Evolutionary conservation across 2,888 invertebrate species (phyloP).

Genomic region (Galerucella pusilla): DNA sequence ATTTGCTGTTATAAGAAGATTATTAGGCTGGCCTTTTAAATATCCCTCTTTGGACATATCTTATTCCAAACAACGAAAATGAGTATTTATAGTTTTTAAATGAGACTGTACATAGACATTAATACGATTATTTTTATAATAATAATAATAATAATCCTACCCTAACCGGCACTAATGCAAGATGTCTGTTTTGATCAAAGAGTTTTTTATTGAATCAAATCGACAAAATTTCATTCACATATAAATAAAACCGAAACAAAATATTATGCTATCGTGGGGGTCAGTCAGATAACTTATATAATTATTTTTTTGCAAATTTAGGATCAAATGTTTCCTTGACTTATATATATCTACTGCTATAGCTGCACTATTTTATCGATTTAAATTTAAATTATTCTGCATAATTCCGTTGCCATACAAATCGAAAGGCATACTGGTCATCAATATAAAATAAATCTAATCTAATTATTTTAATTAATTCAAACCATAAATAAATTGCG

Average conservation of each 20-base stretch:
- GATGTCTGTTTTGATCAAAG: no score
- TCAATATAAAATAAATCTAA: background rate
- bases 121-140: no score
- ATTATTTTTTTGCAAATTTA: background rate
- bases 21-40: no score
- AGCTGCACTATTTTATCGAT: background rate
- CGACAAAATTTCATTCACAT: background rate
- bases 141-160: no score
- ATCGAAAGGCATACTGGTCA: background rate
- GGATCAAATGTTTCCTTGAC: background rate
- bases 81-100: no score
- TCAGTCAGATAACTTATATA: background rate
- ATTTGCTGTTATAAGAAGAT: no score
- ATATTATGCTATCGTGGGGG: background rate
- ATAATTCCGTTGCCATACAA: background rate
- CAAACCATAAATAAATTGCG: conserved; percentile 12
- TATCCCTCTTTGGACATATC: no score
- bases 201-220: background rate
- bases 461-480: background rate
- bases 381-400: background rate
- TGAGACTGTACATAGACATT: no score
- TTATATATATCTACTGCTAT: background rate
- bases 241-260: background rate
- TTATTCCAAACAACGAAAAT: no score
- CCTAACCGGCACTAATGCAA: no score